Base-by-base conservation (phyloP, 2,888 invertebrate genomes). In the Mythimna lalbum region DNA sequence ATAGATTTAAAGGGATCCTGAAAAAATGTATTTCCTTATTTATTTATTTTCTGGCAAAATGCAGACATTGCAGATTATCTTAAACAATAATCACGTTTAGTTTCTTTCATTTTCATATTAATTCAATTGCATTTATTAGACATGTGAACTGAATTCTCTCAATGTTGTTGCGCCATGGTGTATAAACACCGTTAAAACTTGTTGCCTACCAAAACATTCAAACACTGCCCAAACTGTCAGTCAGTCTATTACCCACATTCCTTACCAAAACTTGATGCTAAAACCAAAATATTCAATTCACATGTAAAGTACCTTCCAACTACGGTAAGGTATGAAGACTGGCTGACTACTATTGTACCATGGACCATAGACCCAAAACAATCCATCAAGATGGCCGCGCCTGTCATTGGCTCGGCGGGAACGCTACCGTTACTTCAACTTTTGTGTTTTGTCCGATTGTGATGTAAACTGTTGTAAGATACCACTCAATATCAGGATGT, bases 311-410 rank as follows among this genome's bases (percentile, higher is more conserved):
- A 75, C 39, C 52, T 50, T 64, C 43, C 89, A 89, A 64, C 52
- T 73, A 68, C 12, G 67, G 56, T 53, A 72, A 61, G 27, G 47
- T 53, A 75, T 61, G 65, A 55, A 61, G 49, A 57, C 56, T 59
- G 57, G 59, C 52, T 65, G 81, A 57, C 63, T 63, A 79, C 74
- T 67, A 69, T 78, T 75, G 78, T 73, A 52, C 33, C 56, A 55
- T 61, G 57, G 43, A 75, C 21, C 31, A 19, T n/a, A 31, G 43
- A 65, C 70, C 76, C 71, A 69, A 79, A 84, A 77, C 77, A 77
- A 85, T 85, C 85, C 76, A 85, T 86, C 85, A 85, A 72, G 27
- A 69, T 73, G 72, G 64, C 63, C 31, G 55, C 62, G 63, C 47
- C 73, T 77, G 81, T 83, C 81, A 76, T 60, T 82, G 53, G 64